phyloP scores from a whole-genome alignment of 2,888 invertebrate species.

The Trisateles emortualis region DNA sequence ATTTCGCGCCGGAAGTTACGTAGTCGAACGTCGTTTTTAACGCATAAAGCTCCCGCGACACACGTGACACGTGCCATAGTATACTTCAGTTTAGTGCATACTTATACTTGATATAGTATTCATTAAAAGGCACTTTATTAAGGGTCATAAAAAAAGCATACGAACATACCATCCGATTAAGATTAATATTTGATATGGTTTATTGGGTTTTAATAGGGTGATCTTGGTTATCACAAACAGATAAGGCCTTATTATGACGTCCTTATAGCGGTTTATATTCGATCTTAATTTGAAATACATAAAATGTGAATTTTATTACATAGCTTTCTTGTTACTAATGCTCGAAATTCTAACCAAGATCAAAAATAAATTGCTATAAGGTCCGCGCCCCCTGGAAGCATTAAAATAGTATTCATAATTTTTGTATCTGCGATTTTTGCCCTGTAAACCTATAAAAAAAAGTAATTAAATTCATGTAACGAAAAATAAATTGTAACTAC shows the following conservation, averaged over 20 bases:
- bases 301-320: too few relatives aligned
- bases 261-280: too few relatives aligned
- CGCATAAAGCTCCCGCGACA: constrained; percentile 58
- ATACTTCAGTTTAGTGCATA: constrained; percentile 9
- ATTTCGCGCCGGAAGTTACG: constrained; percentile 72
- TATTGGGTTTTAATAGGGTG: not conserved
- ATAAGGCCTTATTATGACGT: too few relatives aligned
- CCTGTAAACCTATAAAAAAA: too few relatives aligned
- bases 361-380: too few relatives aligned
- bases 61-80: constrained; percentile 43
- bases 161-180: not conserved
- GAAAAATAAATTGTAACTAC: constrained; percentile 1
- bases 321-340: too few relatives aligned
- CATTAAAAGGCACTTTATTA: not conserved
- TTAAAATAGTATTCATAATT: too few relatives aligned
- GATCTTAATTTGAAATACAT: too few relatives aligned
- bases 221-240: too few relatives aligned
- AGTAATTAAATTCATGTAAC: not conserved
- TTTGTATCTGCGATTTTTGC: too few relatives aligned
- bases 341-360: too few relatives aligned
- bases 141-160: not conserved
- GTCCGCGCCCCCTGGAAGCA: too few relatives aligned
- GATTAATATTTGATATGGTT: not conserved
- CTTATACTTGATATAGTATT: not conserved
- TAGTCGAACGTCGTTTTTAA: constrained; percentile 67